These are phyloP conservation scores for Pangasius macronema DNA, from an alignment of 2,797 vertebrate genomes.

Conservation along the genomic window DNA sequence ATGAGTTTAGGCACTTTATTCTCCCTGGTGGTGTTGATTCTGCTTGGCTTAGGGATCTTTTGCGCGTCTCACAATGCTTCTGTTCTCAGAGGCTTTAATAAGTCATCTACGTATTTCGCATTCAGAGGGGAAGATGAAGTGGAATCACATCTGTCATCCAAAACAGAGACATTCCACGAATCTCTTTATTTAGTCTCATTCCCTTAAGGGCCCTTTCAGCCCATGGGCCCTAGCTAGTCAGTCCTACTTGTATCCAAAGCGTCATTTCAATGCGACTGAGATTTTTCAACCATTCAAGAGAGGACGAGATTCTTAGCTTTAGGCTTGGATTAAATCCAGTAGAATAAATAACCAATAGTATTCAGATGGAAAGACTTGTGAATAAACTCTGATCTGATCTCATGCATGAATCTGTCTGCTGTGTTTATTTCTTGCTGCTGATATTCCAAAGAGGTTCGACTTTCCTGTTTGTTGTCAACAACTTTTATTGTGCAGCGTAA, in stretches of 20 bases:
- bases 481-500: neutral
- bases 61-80: conserved; percentile 7
- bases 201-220: conserved; percentile 9
- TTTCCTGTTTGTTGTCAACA: neutral
- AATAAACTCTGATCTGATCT: conserved; percentile 4
- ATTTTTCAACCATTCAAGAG: neutral
- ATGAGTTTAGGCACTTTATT: conserved; percentile 10
- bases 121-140: conserved; percentile 18
- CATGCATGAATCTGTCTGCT: neutral
- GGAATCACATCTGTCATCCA: conserved; percentile 13
- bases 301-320: neutral
- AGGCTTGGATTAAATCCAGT: neutral
- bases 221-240: neutral
- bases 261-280: neutral
- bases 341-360: neutral
- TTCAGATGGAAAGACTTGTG: neutral
- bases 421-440: conserved; percentile 6
- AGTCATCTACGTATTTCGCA: neutral
- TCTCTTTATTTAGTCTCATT: conserved; percentile 11
- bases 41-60: conserved; percentile 5
- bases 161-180: conserved; percentile 11
- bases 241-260: neutral
- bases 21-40: neutral
- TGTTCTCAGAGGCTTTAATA: conserved; percentile 10
- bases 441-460: neutral